These are phyloP conservation scores for Meiosimyza decipiens DNA, from an alignment of 2,888 invertebrate genomes.

Conservation along the genomic window DNA sequence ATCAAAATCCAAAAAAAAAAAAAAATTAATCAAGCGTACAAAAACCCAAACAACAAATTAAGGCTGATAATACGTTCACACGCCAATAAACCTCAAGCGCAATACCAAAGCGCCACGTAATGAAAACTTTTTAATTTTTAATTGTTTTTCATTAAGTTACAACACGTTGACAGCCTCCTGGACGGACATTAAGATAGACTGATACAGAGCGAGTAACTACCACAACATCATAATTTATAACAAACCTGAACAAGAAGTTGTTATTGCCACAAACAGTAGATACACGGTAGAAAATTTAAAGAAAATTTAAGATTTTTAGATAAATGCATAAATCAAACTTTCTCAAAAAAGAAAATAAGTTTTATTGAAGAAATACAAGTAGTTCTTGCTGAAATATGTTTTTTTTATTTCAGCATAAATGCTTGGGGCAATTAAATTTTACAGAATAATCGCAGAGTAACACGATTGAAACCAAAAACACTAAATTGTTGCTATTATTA, in stretches of 20 bases:
- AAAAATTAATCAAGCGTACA: constrained; percentile 6
- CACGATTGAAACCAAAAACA: no score
- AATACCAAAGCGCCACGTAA: not conserved
- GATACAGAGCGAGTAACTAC: constrained; percentile 6
- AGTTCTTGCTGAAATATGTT: no score
- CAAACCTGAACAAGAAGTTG: constrained; percentile 5
- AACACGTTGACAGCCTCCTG: constrained; percentile 16
- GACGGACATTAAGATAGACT: constrained; percentile 14
- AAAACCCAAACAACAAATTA: not conserved
- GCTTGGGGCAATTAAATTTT: no score
- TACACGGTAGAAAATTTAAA: not conserved
- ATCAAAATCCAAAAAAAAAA: no score
- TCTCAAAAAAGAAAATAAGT: no score
- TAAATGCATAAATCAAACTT: no score
- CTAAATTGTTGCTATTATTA: no score
- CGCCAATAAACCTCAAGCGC: constrained; percentile 17
- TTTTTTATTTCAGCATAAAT: no score
- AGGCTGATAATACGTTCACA: constrained; percentile 6
- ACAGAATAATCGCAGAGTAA: no score
- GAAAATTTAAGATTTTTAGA: not conserved
- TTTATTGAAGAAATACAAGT: no score
- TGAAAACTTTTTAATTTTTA: constrained; percentile 33
- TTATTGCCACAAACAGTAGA: not conserved
- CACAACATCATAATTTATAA: constrained; percentile 28
- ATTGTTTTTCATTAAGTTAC: constrained; percentile 35